A percentile compares a stretch with the other conserved stretches of the same genome.
Evolutionary conservation across 2,113 vertebrate species (phyloP).

Genomic region (Montifringilla adamsi): DNA sequence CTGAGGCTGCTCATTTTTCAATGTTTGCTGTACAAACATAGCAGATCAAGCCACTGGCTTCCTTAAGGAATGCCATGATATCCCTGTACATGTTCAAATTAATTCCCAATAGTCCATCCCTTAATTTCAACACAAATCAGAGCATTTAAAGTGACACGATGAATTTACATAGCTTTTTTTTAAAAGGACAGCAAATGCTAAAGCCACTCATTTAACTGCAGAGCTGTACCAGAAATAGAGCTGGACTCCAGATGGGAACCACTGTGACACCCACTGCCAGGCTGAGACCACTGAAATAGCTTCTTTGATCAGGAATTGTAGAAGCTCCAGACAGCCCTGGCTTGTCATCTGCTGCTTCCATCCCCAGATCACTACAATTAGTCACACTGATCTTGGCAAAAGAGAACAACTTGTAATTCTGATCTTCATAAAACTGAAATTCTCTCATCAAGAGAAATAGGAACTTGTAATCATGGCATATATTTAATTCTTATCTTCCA

Average conservation of each 20-base stretch:
- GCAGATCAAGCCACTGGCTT: neutral
- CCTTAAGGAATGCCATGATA: neutral
- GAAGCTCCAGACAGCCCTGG: neutral
- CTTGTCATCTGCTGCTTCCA: neutral
- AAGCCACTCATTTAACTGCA: neutral
- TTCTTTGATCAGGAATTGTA: neutral
- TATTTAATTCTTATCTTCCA: neutral
- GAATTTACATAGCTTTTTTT: neutral
- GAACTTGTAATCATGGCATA: neutral
- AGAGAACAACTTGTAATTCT: neutral
- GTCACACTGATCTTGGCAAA: neutral
- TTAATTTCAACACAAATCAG: neutral
- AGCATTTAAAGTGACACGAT: neutral
- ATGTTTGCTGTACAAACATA: neutral
- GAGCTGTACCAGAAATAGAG: neutral
- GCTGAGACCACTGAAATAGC: neutral
- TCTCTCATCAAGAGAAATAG: neutral
- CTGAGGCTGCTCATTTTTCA: neutral
- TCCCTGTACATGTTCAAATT: neutral
- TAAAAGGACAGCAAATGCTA: neutral
- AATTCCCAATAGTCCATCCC: neutral
- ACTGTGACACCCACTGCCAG: neutral
- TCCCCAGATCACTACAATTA: neutral
- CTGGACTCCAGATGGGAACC: neutral
- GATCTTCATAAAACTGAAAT: neutral